Conservation (phyloP, 2,888 invertebrate genomes). For the Oscheius myriophilus region DNA sequence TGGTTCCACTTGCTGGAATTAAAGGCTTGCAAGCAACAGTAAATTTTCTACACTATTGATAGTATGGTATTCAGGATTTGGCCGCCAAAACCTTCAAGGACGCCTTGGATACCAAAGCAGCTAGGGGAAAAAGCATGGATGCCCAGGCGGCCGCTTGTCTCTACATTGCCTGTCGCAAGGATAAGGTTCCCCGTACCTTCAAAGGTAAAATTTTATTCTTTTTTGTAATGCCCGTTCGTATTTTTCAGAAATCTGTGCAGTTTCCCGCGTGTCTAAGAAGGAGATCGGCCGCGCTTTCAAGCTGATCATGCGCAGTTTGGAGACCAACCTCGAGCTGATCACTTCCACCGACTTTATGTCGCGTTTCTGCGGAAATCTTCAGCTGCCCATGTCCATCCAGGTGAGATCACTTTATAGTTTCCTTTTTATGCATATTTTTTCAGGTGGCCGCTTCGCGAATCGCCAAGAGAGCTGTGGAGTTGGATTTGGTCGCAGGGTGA, state of each 20-base stretch:
- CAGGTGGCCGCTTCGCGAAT: slow-evolving; percentile 88
- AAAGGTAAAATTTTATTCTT: slow-evolving; percentile 72
- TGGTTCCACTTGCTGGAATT: too few relatives aligned
- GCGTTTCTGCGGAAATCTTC: slow-evolving; percentile 92
- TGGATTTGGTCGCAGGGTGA: slow-evolving; percentile 85
- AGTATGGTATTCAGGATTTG: slow-evolving; percentile 77
- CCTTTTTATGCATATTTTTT: slow-evolving; percentile 70
- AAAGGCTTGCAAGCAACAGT: too few relatives aligned
- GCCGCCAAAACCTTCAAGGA: slow-evolving; percentile 96
- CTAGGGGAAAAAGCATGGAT: slow-evolving; percentile 86
- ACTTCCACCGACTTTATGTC: slow-evolving; percentile 96
- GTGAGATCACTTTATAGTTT: slow-evolving; percentile 1
- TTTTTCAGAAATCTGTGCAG: slow-evolving; percentile 89
- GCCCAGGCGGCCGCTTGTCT: slow-evolving; percentile 97
- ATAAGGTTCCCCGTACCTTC: slow-evolving; percentile 96
- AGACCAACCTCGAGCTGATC: slow-evolving; percentile 94
- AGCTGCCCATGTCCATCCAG: slow-evolving; percentile 74
- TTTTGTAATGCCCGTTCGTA: slow-evolving; percentile 4
- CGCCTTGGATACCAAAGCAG: slow-evolving; percentile 64
- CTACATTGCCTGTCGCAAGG: slow-evolving; percentile 97
- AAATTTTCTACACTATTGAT: too few relatives aligned
- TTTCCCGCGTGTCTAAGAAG: slow-evolving; percentile 92
- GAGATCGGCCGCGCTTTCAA: slow-evolving; percentile 98
- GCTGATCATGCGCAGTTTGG: slow-evolving; percentile 90
- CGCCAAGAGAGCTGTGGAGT: slow-evolving; percentile 93